These are phyloP conservation scores for Malachius bipustulatus DNA, from an alignment of 2,888 invertebrate genomes.

Conservation along the genomic window DNA sequence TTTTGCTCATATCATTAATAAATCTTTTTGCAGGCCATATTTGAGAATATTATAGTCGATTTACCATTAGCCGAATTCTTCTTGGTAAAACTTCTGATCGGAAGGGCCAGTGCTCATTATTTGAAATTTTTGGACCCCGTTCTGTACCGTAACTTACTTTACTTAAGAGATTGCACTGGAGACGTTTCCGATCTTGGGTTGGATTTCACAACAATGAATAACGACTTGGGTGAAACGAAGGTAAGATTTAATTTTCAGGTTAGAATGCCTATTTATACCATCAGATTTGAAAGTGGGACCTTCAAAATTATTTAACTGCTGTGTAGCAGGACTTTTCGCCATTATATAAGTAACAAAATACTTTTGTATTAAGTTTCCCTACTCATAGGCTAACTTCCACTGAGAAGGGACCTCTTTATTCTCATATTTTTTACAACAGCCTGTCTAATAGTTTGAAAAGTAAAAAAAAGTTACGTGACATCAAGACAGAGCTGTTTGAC, in stretches of 20 bases:
- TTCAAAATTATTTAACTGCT: too few species aligned
- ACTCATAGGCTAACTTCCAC: too few species aligned
- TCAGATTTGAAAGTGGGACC: too few species aligned
- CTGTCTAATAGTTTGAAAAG: too few species aligned
- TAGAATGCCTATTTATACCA: too few species aligned
- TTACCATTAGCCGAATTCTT: constrained; percentile 94
- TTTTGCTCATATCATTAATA: constrained; percentile 2
- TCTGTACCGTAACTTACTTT: constrained; percentile 80
- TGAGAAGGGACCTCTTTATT: too few species aligned
- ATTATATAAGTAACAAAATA: too few species aligned
- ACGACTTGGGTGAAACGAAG: constrained; percentile 80
- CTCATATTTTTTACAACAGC: too few species aligned
- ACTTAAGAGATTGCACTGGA: constrained; percentile 70
- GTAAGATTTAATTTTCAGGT: constrained; percentile 34
- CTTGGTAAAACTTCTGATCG: constrained; percentile 74
- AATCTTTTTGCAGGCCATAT: constrained; percentile 57
- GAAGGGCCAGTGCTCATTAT: constrained; percentile 72
- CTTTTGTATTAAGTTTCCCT: too few species aligned
- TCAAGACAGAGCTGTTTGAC: too few species aligned
- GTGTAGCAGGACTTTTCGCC: too few species aligned
- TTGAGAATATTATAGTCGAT: constrained; percentile 90
- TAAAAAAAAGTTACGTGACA: too few species aligned
- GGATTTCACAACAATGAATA: constrained; percentile 85
- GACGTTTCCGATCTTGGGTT: constrained; percentile 82
- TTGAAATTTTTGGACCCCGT: constrained; percentile 87